A percentile compares a stretch with the other conserved stretches of the same genome.
Conservation (phyloP, 2,888 invertebrate species). For the Carterocephalus palaemon region DNA sequence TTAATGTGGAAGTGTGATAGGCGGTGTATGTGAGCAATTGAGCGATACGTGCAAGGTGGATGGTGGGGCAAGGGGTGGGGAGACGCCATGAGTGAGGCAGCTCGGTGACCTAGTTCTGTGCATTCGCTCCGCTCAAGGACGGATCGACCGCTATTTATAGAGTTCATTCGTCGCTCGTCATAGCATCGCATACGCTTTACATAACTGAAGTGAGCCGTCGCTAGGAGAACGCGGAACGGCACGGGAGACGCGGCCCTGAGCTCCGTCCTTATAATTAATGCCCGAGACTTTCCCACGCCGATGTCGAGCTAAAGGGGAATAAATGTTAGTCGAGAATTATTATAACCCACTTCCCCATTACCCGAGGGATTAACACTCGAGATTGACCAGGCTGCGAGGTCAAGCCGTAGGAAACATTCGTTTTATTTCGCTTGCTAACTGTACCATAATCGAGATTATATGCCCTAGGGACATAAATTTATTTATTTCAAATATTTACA, state of each 20-base stretch:
- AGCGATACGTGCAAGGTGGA: conserved; percentile 35
- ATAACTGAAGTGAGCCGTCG: conserved; percentile 62
- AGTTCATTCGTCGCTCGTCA: conserved; percentile 70
- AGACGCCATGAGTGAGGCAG: conserved; percentile 56
- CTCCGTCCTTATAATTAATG: conserved; percentile 35
- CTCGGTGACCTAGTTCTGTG: conserved; percentile 72
- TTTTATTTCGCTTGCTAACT: not conserved
- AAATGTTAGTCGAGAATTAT: conserved; percentile 42
- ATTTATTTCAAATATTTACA: too few species aligned
- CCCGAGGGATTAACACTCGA: conserved; percentile 38
- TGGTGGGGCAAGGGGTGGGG: conserved; percentile 43
- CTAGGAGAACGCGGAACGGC: conserved; percentile 56
- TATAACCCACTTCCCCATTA: conserved; percentile 54
- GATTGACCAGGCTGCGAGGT: conserved; percentile 37
- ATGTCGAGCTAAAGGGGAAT: conserved; percentile 42
- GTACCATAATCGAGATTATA: not conserved
- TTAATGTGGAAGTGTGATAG: conserved; percentile 43
- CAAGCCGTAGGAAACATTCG: conserved; percentile 15
- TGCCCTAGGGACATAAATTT: not conserved
- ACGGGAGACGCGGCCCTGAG: conserved; percentile 45
- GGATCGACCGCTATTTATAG: conserved; percentile 76
- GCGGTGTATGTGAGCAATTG: conserved; percentile 44
- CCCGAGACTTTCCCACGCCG: conserved; percentile 58
- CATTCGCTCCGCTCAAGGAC: conserved; percentile 74
- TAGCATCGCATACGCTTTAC: conserved; percentile 66